A percentile compares a stretch with the other conserved stretches of the same genome.
These are phyloP conservation scores for Malacosoma neustria DNA, from an alignment of 2,888 invertebrate genomes.

Conservation along the genomic window DNA sequence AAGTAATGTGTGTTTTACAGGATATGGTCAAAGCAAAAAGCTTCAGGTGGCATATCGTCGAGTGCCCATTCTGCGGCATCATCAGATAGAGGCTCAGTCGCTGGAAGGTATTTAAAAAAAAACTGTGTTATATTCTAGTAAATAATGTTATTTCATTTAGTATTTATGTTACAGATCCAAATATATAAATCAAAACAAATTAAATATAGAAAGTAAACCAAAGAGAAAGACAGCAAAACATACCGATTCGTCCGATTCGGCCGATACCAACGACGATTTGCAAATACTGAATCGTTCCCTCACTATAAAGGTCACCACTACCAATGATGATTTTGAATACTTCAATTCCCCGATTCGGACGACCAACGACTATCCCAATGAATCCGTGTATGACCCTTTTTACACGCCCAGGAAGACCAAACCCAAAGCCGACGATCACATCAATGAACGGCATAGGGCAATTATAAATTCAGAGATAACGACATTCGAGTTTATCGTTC, in stretches of 20 bases:
- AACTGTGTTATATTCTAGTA: too few species aligned
- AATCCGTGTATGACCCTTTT: slow-evolving; percentile 45
- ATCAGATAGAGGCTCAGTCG: slow-evolving; percentile 30
- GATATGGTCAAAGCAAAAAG: slow-evolving; percentile 59
- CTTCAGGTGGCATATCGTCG: slow-evolving; percentile 21
- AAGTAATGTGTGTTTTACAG: slow-evolving; percentile 43
- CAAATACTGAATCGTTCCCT: slow-evolving; percentile 65
- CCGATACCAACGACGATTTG: slow-evolving; percentile 64
- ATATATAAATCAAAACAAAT: slow-evolving; percentile 26
- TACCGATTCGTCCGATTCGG: slow-evolving; percentile 56
- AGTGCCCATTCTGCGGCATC: slow-evolving; percentile 30
- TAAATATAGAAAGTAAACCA: slow-evolving; percentile 27
- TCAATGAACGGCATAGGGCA: slow-evolving; percentile 63
- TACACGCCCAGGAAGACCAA: slow-evolving; percentile 49
- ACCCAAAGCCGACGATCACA: slow-evolving; percentile 67
- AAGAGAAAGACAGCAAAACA: slow-evolving; percentile 30
- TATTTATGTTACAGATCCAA: slow-evolving; percentile 29
- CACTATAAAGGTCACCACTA: slow-evolving; percentile 70
- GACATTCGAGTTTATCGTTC: slow-evolving; percentile 70
- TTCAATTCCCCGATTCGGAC: slow-evolving; percentile 64
- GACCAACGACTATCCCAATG: slow-evolving; percentile 44
- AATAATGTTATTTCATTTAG: too few species aligned
- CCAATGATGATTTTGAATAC: slow-evolving; percentile 77
- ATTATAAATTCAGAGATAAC: slow-evolving; percentile 69
- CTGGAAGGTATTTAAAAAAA: slow-evolving; percentile 40